These are phyloP conservation scores for Eupithecia vulgata DNA, from an alignment of 2,888 invertebrate species.

Conservation along the genomic window DNA sequence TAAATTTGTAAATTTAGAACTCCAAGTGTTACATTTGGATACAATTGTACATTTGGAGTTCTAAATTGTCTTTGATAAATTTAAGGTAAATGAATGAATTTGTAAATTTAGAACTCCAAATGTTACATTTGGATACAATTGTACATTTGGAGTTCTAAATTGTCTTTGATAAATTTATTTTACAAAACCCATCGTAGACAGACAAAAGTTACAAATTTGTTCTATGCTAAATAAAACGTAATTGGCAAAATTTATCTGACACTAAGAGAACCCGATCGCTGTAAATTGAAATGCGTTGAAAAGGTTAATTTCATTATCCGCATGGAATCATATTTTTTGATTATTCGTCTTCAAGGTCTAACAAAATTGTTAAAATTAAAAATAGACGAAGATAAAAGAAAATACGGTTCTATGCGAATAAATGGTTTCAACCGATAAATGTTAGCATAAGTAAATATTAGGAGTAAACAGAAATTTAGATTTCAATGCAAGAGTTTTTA, in stretches of 20 bases:
- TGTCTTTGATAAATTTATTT: too few species aligned
- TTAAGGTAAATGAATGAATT: not conserved
- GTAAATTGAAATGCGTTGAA: slow-evolving; percentile 63
- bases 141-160: too few species aligned
- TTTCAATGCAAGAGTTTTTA: slow-evolving; percentile 48
- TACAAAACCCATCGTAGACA: not conserved
- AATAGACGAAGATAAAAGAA: not conserved
- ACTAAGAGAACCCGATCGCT: slow-evolving; percentile 76
- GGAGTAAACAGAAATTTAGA: slow-evolving; percentile 52
- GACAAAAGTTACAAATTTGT: not conserved
- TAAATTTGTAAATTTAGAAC: not conserved
- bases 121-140: too few species aligned
- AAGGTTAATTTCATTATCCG: not conserved
- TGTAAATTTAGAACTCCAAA: not conserved
- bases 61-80: too few species aligned
- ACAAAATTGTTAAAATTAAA: not conserved
- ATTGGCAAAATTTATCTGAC: slow-evolving; percentile 28
- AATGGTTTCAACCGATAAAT: slow-evolving; percentile 35
- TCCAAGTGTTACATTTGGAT: too few species aligned
- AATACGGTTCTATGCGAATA: not conserved
- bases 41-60: too few species aligned
- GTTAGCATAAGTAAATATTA: slow-evolving; percentile 62
- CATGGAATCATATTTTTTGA: not conserved
- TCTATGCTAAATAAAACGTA: not conserved
- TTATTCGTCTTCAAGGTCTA: not conserved